Base-by-base conservation (phyloP, 2,797 vertebrate species). In the Sebastes ruberrimus region DNA sequence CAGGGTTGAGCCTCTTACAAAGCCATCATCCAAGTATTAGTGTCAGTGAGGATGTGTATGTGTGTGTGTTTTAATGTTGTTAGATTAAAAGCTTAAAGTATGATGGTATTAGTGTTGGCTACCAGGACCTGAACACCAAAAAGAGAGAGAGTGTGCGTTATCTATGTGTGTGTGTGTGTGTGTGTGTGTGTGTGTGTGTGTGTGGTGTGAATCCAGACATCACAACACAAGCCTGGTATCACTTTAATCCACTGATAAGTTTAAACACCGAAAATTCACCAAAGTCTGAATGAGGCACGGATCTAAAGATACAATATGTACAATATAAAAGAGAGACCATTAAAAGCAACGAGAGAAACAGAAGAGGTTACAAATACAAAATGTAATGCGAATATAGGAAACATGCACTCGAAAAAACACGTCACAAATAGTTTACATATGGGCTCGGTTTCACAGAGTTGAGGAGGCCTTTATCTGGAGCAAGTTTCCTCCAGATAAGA, bases 241-340 rank as follows among this genome's bases (percentile, higher is more conserved):
- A 86, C 80, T 94, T 93, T 94, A 92, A 91, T 94, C 85, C 71
- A 84, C 81, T 67, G 81, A 88, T 86, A 74, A 87, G 68, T 84
- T 91, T 33, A 84, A 90, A 94, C 93, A 91, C 85, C 81, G 71
- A 89, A 89, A 86, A 83, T 76, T 83, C 85, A 88, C 77, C 81
- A 86, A 89, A 84, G 72, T 84, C 20, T 60, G 67, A 84, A 78
- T 83, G 91, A 93, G 86, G 85, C 91, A 90, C 89, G 76, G 77
- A 74, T 76, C 75, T 84, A 73, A 77, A 90, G 73, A 74, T 78
- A 68, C 66, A 82, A 28, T 86, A 84, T 89, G 69, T 88, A 92
- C 89, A 91, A 57, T 87, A 78, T 49, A 88, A 86, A 89, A 85
- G 61, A 85, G 68, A 84, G 62, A 71, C 10, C 38, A 23, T 61